phyloP scores from a whole-genome alignment of 2,888 invertebrate species.

The Iselma pallidipennis region DNA sequence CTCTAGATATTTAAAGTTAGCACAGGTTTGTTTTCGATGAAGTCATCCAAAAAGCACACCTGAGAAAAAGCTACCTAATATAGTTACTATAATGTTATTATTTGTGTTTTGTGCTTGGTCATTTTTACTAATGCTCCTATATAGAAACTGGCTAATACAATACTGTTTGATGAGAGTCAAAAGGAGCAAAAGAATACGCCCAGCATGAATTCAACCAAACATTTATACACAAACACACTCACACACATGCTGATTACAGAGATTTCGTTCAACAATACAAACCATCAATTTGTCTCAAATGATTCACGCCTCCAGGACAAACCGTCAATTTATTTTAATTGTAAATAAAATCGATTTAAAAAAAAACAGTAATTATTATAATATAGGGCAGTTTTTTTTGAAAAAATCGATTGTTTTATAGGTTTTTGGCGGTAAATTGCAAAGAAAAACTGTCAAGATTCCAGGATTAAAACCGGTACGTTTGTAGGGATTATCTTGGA shows the following conservation, averaged over 20 bases:
- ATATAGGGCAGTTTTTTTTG: neutral
- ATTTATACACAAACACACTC: neutral
- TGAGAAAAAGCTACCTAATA: neutral
- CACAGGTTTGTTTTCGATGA: neutral
- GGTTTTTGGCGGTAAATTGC: neutral
- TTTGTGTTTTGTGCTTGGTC: constrained; percentile 3
- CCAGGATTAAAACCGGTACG: neutral
- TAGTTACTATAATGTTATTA: neutral
- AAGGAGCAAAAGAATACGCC: constrained; percentile 1
- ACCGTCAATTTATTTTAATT: neutral
- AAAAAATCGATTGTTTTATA: too few species aligned
- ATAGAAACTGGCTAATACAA: neutral
- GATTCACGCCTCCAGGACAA: neutral
- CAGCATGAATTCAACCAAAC: neutral
- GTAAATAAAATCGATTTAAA: neutral
- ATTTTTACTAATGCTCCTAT: neutral
- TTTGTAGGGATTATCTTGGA: neutral
- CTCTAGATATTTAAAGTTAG: neutral
- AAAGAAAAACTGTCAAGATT: neutral
- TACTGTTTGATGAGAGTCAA: neutral
- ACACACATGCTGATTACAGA: neutral
- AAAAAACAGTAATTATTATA: neutral
- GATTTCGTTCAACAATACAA: neutral
- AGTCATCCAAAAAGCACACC: neutral
- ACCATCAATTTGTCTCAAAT: constrained; percentile 1